Base-by-base conservation (phyloP, 2,797 vertebrate species). In the Mormyrus proboscirostris region DNA sequence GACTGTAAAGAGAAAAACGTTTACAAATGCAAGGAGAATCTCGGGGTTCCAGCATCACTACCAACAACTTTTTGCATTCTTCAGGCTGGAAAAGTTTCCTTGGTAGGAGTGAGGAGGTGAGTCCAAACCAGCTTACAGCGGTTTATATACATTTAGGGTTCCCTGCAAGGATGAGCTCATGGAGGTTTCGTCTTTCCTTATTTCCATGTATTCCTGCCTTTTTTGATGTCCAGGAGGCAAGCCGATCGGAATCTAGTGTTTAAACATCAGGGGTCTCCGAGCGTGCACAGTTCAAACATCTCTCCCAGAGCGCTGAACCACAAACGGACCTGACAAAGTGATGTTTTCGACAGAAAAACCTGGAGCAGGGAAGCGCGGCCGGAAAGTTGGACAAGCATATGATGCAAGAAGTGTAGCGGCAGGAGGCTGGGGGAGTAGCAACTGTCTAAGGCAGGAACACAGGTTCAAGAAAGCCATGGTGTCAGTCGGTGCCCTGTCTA, bases 131-230 rank as follows among this genome's bases (percentile, higher is more conserved):
- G 50, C 82, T 29, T 84, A 51, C 82, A 51, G 82, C 19, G 19
- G 49, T 84, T 84, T 51, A 49, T 84, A 49, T 84, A 49, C 82
- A 49, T 84, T 84, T 51, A 51, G 85, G 22, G 12, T 25, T 86
- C 25, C 22, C 51, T 55, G 85, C 50, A 86, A 86, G 49, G 51
- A 57, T 86, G 85, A 86, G 85, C 50, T 86, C 51, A 86, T 86
- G 22, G 14, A 41, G 51, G 51, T 33, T 57, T 86, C 51, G 2
- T 25, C 50, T 86, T 86, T 57, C 85, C 85, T 57, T 19, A 86
- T 57, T 86, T 86, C 85, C 51, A 57, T 86, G 50, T 57, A 50
- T 86, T 19, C 33, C 51, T 57, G 51, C 14, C 29, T 33, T 57
- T 86, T 49, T 19, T 57, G 50, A 86, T 50, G 85, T 50, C 29